Evolutionary conservation across 2,797 vertebrate species (phyloP), one percentile per base, ranked within the genome.

Genomic region (Alca torda): DNA sequence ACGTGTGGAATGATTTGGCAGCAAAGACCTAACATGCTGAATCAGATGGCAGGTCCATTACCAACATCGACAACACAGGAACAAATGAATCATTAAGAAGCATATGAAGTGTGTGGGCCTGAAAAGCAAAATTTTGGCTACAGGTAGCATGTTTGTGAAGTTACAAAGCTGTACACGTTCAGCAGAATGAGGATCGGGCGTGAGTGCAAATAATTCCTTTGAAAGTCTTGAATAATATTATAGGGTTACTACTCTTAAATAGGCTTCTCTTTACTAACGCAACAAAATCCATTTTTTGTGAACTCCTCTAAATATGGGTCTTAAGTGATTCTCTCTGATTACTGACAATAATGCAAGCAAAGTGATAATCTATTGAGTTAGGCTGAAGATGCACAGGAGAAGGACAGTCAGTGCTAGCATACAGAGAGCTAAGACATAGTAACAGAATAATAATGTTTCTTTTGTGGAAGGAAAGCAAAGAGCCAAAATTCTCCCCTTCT

Each of bases 71-170:
- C 13, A 94, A 46, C 1, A 3, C 3, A 59, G 54, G 57, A 84
- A 93, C 33, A 86, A 92, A 78, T 91, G 20, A 93, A 60, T 93
- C 37, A 75, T 79, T 95, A 72, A 60, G 48, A 89, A 65, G 7
- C 35, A 33, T 82, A 17, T 64, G 39, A 90, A 82, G 51, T 13
- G 11, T 37, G 57, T 54, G 61, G 73, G 65, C 23, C 43, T 88
- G 48, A 85, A 82, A 84, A 91, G 18, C 20, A 87, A 91, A 67
- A 84, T 35, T 75, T 53, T 65, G 39, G 46, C 70, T 69, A 15
- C 0, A 2, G 33, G 64, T 17, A 73, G 72, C 2, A 3, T 24
- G 30, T 8, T 48, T 95, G 88, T 73, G 37, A 14, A 69, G 33
- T 54, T 61, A 43, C 50, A 63, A 63, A 73, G 8, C 15, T 79